Conservation (phyloP, 23 tunicate genomes). For the Styela clava region DNA sequence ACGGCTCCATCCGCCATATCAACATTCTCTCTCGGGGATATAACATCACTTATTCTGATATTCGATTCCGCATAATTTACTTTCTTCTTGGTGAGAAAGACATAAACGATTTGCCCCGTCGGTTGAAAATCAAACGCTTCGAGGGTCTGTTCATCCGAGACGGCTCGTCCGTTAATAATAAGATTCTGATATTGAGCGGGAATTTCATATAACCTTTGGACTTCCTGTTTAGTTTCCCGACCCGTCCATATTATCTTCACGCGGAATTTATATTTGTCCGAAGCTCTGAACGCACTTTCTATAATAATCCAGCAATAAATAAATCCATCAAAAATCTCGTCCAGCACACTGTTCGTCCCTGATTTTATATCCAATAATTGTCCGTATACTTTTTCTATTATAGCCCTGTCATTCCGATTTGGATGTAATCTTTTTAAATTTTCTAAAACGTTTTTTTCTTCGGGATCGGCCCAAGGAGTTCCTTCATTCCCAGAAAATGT, state of each 20-base stretch:
- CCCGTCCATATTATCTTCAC: conserved; percentile 10
- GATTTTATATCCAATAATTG: not conserved
- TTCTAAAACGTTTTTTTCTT: not conserved
- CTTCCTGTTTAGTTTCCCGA: conserved; percentile 5
- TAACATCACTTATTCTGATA: not conserved
- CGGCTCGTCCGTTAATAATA: not conserved
- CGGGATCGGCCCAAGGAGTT: not conserved
- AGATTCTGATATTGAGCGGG: not conserved
- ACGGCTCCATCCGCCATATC: not conserved
- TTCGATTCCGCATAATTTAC: not conserved
- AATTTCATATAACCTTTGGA: not conserved
- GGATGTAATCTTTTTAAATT: not conserved
- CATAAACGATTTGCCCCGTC: not conserved
- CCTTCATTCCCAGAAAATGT: too few relatives aligned
- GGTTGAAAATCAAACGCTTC: not conserved
- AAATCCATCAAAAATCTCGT: not conserved
- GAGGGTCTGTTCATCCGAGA: conserved; percentile 17
- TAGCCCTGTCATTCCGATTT: not conserved
- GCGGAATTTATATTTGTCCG: conserved; percentile 12
- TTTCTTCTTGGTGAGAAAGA: conserved; percentile 6
- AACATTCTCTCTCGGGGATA: not conserved
- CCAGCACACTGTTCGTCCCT: not conserved
- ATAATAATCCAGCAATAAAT: not conserved
- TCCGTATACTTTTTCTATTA: not conserved
- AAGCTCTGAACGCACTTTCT: conserved; percentile 1